A percentile compares a stretch with the other conserved stretches of the same genome.
phyloP scores from a whole-genome alignment of 2,797 vertebrate genomes.

The Uromys caudimaculatus region DNA sequence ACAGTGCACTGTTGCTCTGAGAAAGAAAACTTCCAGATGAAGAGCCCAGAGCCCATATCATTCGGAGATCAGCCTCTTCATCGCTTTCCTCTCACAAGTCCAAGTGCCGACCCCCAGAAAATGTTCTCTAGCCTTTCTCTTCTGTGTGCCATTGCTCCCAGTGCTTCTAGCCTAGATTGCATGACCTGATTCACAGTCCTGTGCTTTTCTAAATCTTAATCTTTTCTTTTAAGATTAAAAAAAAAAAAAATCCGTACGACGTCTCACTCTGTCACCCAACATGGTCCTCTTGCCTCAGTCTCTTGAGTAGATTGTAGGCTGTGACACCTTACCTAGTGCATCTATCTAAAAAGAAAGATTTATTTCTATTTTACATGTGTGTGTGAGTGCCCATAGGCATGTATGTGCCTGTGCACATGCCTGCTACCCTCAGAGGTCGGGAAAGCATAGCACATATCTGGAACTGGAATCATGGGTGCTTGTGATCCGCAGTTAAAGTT shows the following conservation, averaged over 20 bases:
- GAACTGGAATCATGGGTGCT: neutral
- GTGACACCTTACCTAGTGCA: too few relatives aligned
- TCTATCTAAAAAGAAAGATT: neutral
- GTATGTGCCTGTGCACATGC: neutral
- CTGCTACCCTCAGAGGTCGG: neutral
- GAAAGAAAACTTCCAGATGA: neutral
- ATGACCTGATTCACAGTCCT: neutral
- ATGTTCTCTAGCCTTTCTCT: neutral
- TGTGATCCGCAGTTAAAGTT: neutral
- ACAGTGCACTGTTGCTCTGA: neutral
- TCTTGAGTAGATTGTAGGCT: too few relatives aligned
- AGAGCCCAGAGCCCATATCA: neutral
- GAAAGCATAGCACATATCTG: neutral
- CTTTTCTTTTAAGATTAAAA: neutral
- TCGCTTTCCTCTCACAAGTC: neutral
- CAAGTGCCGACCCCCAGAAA: neutral
- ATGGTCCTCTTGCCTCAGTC: neutral
- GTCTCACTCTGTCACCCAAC: neutral
- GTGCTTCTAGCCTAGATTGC: neutral
- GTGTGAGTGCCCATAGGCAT: neutral
- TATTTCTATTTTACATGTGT: neutral
- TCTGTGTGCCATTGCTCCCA: neutral
- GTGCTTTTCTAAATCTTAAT: neutral
- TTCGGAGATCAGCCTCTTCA: neutral
- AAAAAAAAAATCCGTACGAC: neutral